Conservation (phyloP, 2,797 vertebrate genomes). For the Remorina albescens region DNA sequence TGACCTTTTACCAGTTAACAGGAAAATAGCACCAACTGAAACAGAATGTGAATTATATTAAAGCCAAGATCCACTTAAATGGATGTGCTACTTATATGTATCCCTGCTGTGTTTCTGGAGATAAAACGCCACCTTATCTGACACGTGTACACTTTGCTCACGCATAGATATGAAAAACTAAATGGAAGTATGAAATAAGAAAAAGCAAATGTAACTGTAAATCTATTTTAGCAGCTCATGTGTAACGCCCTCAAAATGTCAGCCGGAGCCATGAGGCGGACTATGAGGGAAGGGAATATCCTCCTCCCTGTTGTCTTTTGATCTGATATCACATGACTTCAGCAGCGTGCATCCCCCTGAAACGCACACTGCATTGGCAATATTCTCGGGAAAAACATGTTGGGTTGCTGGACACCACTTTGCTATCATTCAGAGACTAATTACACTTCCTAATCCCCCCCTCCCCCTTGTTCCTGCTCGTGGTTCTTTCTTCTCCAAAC, state of each 20-base stretch:
- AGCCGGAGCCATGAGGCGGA: neutral
- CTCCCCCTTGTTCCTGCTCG: constrained; percentile 4
- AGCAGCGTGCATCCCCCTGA: constrained; percentile 24
- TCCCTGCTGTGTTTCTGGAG: neutral
- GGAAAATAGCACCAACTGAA: constrained; percentile 31
- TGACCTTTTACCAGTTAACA: constrained; percentile 63
- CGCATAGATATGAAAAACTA: constrained; percentile 31
- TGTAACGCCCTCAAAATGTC: constrained; percentile 46
- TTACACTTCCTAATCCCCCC: constrained; percentile 48
- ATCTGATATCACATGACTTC: constrained; percentile 44
- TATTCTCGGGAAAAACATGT: constrained; percentile 41
- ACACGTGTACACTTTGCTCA: constrained; percentile 16
- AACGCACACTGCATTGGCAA: constrained; percentile 6
- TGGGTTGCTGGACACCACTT: constrained; percentile 41
- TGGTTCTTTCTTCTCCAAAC: constrained; percentile 30
- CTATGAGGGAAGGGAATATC: neutral
- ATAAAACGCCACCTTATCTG: constrained; percentile 43
- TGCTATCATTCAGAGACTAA: constrained; percentile 65
- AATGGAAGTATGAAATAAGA: constrained; percentile 9
- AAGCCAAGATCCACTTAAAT: constrained; percentile 14
- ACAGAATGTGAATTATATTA: constrained; percentile 36
- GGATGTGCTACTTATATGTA: constrained; percentile 20
- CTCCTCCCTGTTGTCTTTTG: constrained; percentile 20
- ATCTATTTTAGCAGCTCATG: constrained; percentile 32
- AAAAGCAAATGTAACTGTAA: constrained; percentile 35